Evolutionary conservation across 2,113 vertebrate species (phyloP).

Genomic region (Acanthisitta chloris): DNA sequence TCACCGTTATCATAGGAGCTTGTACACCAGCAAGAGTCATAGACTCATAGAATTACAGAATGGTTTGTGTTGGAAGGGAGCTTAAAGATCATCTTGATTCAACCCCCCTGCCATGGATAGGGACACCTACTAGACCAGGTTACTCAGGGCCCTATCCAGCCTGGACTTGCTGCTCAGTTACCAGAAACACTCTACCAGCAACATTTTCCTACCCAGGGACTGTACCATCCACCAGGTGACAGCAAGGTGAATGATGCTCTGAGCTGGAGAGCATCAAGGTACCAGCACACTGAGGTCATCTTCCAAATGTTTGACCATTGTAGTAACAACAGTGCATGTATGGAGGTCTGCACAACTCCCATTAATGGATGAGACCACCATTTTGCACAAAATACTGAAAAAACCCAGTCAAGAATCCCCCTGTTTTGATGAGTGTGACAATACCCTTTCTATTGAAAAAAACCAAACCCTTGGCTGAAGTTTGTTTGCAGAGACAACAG

Average conservation of each 20-base stretch:
- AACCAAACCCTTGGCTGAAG: background rate
- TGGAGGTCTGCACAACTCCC: background rate
- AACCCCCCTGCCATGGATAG: background rate
- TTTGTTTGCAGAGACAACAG: background rate
- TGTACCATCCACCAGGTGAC: background rate
- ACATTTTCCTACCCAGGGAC: background rate
- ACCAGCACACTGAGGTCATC: background rate
- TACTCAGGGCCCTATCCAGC: background rate
- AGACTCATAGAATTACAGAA: background rate
- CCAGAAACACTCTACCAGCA: background rate
- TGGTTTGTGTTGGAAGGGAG: background rate
- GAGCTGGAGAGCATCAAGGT: background rate
- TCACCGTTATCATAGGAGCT: background rate
- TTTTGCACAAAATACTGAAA: background rate
- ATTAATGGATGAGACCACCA: background rate
- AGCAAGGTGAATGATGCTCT: too few relatives aligned
- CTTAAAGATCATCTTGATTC: rapidly evolving
- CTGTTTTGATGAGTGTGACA: background rate
- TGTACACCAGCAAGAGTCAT: background rate
- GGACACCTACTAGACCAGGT: background rate
- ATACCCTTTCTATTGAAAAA: background rate
- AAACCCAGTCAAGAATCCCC: background rate
- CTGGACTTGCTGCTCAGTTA: background rate
- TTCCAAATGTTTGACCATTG: background rate
- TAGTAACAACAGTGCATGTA: rapidly evolving